Base-by-base conservation (phyloP, 2,113 vertebrate species). In the Mesitornis unicolor region DNA sequence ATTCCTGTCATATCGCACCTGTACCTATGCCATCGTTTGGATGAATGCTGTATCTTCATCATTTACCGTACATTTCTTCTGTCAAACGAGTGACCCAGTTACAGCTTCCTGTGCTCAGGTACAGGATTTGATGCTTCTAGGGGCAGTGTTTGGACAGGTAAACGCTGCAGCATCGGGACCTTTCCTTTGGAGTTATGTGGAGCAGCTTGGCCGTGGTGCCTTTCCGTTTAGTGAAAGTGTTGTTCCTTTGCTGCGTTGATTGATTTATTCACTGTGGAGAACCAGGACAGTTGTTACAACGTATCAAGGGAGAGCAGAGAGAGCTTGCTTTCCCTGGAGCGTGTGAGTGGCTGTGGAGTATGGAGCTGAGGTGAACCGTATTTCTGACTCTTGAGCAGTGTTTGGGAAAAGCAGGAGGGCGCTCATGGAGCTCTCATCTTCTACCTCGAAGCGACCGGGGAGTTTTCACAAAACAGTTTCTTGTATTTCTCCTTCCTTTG, bases 201-300 rank as follows among this genome's bases (percentile, higher is more conserved):
- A 29, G 24, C 15, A 28, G 33, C 63, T 87, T 0, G 0, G 43
- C 21, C 21, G 7, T 2, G 50, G 28, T 63, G 69, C 60, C 33
- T 85, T 59, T 4, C 26, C 19, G 18, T 79, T 67, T 22, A 40
- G 42, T 6, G 7, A 42, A 64, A 83, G 35, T 35, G 4, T 54
- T 89, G 84, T 71, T 16, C 53, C 22, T 71, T 67, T 45, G 28
- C 29, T 85, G 51, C 0, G 1, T 29, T 70, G 60, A 47, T 29
- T 70, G 60, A 47, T 69, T 69, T 29, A n/a, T 65, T 77, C 69
- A 17, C 45, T 68, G 36, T 54, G 60, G 33, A 67, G 28, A 74
- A 3, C 15, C 24, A 16, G 36, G 13, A 2, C 3, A 12, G 61
- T 42, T 53, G 45, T 57, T 48, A 12, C 5, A 60, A 14, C 9